phyloP scores from a whole-genome alignment of 2,888 invertebrate species.

The Dolomedes plantarius region DNA sequence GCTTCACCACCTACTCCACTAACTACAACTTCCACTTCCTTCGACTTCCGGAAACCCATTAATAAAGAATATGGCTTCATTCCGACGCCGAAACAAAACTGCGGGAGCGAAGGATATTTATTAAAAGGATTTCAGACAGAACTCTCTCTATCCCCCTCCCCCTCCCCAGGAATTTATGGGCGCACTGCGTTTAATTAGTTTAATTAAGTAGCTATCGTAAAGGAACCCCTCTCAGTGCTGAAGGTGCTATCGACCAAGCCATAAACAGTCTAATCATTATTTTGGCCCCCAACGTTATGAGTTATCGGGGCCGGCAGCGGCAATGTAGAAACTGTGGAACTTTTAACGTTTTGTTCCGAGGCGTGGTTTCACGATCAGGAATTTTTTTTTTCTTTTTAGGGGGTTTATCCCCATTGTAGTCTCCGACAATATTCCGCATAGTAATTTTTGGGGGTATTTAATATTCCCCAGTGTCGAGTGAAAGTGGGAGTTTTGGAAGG shows the following conservation, averaged over 20 bases:
- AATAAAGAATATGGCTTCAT: slow-evolving; percentile 57
- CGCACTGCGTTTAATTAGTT: slow-evolving; percentile 69
- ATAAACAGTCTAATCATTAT: slow-evolving; percentile 59
- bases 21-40: slow-evolving; percentile 10
- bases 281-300: slow-evolving; percentile 50
- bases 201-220: slow-evolving; percentile 70
- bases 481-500: background rate
- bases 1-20: background rate
- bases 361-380: too few species aligned
- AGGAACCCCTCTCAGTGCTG: slow-evolving; percentile 42
- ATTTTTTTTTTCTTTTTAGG: too few species aligned
- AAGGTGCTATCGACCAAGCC: slow-evolving; percentile 45
- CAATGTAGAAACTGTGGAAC: too few species aligned
- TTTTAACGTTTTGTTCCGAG: too few species aligned
- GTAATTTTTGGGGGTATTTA: too few species aligned
- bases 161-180: slow-evolving; percentile 45
- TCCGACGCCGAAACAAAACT: background rate
- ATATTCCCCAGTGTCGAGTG: too few species aligned
- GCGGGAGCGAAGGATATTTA: slow-evolving; percentile 25
- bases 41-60: slow-evolving; percentile 24
- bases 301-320: slow-evolving; percentile 27
- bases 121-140: slow-evolving; percentile 37
- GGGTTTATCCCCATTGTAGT: too few species aligned
- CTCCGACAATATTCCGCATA: too few species aligned
- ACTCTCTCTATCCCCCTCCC: too few species aligned